phyloP scores from a whole-genome alignment of 2,888 invertebrate genomes.

The Dynastes maya region DNA sequence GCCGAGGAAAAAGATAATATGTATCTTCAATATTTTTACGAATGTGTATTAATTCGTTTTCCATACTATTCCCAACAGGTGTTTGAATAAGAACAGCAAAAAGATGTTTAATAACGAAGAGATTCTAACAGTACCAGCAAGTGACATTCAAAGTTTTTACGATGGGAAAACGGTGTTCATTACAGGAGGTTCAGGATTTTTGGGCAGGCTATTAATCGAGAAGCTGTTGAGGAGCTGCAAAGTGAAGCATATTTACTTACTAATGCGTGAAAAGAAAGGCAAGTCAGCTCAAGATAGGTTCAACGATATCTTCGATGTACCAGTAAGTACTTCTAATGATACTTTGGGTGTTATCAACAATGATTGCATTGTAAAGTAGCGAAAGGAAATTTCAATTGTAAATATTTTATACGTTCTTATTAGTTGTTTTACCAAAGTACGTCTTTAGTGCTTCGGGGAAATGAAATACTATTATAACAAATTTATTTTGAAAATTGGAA shows the following conservation, averaged over 20 bases:
- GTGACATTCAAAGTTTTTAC: constrained; percentile 72
- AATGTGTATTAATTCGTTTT: neutral
- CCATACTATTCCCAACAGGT: neutral
- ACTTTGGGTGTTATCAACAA: no score
- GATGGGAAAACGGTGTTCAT: constrained; percentile 76
- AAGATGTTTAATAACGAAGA: neutral
- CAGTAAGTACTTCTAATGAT: constrained; percentile 59
- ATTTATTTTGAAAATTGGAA: no score
- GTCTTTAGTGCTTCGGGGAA: no score
- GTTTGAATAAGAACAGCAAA: neutral
- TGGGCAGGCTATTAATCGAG: constrained; percentile 64
- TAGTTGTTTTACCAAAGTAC: no score
- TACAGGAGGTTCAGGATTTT: constrained; percentile 81
- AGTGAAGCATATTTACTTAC: constrained; percentile 64
- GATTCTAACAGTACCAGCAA: neutral
- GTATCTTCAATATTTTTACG: neutral
- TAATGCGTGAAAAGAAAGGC: constrained; percentile 64
- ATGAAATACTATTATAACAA: no score
- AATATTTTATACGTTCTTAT: no score
- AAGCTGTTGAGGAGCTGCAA: constrained; percentile 65
- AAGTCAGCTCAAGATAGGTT: constrained; percentile 62
- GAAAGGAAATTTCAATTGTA: no score
- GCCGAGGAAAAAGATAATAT: neutral
- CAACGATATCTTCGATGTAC: constrained; percentile 71
- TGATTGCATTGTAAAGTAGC: no score